These are phyloP conservation scores for Eupithecia pulchellata DNA, from an alignment of 2,888 invertebrate species.

Conservation along the genomic window DNA sequence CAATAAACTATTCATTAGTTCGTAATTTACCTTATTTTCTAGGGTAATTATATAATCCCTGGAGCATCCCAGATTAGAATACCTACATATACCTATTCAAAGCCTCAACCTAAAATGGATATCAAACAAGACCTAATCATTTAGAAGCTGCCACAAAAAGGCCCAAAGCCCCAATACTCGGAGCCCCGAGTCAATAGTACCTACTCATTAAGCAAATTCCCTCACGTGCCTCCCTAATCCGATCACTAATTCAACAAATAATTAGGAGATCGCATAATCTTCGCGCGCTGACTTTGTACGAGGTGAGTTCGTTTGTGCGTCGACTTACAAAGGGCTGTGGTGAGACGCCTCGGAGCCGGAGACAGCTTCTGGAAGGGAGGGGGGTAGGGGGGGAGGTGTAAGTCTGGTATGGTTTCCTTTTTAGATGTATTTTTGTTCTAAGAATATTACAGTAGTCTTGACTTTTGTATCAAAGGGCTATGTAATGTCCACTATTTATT, in stretches of 20 bases:
- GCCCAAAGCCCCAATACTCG: background rate
- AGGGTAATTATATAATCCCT: too few relatives aligned
- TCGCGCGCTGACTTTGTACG: conserved; percentile 28
- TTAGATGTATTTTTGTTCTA: background rate
- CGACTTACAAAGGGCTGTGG: conserved; percentile 29
- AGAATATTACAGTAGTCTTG: background rate
- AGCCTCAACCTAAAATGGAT: background rate
- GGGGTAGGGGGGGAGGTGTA: background rate
- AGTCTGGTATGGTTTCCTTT: background rate
- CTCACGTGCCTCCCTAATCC: conserved; percentile 40
- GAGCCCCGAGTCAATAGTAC: conserved; percentile 8
- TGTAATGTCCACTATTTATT: too few relatives aligned
- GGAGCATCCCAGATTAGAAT: too few relatives aligned
- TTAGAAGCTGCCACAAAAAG: background rate
- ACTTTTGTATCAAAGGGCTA: background rate
- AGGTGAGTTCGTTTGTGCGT: conserved; percentile 33
- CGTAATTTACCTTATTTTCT: too few relatives aligned
- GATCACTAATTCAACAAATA: conserved; percentile 43
- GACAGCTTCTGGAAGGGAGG: background rate
- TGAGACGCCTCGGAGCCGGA: background rate
- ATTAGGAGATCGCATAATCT: conserved; percentile 40
- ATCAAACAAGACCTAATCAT: background rate
- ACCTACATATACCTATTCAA: background rate
- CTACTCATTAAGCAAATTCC: conserved; percentile 31
- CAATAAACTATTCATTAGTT: too few relatives aligned